Conservation (phyloP, 2,888 invertebrate genomes). For the Colletes collaris region DNA sequence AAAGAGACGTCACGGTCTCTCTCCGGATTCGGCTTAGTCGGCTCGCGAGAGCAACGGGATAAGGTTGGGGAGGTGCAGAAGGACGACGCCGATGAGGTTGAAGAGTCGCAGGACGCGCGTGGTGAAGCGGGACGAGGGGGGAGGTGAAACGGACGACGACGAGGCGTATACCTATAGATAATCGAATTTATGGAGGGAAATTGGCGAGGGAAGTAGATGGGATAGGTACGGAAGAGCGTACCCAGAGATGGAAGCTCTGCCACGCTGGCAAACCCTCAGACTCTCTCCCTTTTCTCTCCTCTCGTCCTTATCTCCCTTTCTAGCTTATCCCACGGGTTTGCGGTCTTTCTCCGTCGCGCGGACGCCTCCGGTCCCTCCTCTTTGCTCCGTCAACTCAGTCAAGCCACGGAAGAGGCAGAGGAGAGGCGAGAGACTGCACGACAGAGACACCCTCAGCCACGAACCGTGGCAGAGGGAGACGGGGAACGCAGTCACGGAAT, state of each 20-base stretch:
- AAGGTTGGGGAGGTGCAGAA: constrained; percentile 33
- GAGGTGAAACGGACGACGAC: constrained; percentile 34
- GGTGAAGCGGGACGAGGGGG: constrained; percentile 1
- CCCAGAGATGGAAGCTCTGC: constrained; percentile 72
- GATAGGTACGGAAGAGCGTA: constrained; percentile 63
- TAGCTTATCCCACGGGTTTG: constrained; percentile 26
- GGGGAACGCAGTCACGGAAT: constrained; percentile 78
- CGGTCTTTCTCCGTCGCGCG: constrained; percentile 4
- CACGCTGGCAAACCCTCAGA: constrained; percentile 75
- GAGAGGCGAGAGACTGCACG: constrained; percentile 46
- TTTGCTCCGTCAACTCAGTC: constrained; percentile 68
- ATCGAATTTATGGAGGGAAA: constrained; percentile 80
- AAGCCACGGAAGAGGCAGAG: constrained; percentile 68
- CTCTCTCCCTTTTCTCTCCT: constrained; percentile 50
- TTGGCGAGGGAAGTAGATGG: constrained; percentile 72
- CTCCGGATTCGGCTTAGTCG: constrained; percentile 69
- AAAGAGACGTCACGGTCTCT: constrained; percentile 46
- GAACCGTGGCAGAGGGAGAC: constrained; percentile 42
- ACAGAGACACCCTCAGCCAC: constrained; percentile 16
- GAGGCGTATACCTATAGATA: constrained; percentile 74
- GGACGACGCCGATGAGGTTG: constrained; percentile 44
- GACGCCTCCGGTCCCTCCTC: constrained; percentile 5
- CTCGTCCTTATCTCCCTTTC: constrained; percentile 19
- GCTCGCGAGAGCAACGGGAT: constrained; percentile 42
- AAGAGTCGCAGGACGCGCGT: constrained; percentile 37